Evolutionary conservation across 2,888 invertebrate species (phyloP).

Genomic region (Trichogramma evanescens): DNA sequence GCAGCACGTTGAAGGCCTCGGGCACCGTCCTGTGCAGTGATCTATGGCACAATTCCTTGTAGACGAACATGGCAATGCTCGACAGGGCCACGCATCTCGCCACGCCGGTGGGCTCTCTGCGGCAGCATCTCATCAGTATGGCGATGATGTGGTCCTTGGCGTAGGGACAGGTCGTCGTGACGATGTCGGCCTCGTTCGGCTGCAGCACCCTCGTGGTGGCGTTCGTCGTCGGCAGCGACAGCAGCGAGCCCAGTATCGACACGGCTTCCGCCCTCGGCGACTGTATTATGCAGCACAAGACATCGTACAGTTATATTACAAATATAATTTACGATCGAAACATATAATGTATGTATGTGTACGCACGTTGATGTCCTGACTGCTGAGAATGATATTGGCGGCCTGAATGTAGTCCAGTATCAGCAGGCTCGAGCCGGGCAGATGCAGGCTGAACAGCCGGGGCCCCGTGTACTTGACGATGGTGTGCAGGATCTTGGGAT

Average conservation of each 20-base stretch:
- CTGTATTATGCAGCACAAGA: constrained; percentile 39
- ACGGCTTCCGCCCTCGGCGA: constrained; percentile 87
- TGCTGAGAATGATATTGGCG: constrained; percentile 77
- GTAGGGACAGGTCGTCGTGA: constrained; percentile 60
- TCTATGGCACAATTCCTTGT: constrained; percentile 58
- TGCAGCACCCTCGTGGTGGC: constrained; percentile 64
- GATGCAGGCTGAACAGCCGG: constrained; percentile 70
- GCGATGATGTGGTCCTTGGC: constrained; percentile 84
- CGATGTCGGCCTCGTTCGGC: constrained; percentile 56
- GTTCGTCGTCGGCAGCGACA: constrained; percentile 71
- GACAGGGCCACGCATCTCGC: constrained; percentile 86
- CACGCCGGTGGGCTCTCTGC: constrained; percentile 79
- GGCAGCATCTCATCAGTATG: constrained; percentile 79
- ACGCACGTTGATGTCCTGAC: constrained; percentile 60
- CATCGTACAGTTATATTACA: not conserved
- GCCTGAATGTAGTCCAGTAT: constrained; percentile 85
- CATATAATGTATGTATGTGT: not conserved
- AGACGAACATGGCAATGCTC: constrained; percentile 70
- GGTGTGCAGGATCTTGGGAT: constrained; percentile 41
- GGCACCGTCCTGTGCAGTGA: constrained; percentile 59
- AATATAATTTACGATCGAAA: not conserved
- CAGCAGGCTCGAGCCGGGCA: constrained; percentile 83
- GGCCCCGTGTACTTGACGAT: constrained; percentile 61
- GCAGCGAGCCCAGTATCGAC: constrained; percentile 77
- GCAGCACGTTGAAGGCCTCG: constrained; percentile 62